A percentile compares a stretch with the other conserved stretches of the same genome.
Conservation (phyloP, 1,140 invertebrate species). For the Heliconius nattereri region DNA sequence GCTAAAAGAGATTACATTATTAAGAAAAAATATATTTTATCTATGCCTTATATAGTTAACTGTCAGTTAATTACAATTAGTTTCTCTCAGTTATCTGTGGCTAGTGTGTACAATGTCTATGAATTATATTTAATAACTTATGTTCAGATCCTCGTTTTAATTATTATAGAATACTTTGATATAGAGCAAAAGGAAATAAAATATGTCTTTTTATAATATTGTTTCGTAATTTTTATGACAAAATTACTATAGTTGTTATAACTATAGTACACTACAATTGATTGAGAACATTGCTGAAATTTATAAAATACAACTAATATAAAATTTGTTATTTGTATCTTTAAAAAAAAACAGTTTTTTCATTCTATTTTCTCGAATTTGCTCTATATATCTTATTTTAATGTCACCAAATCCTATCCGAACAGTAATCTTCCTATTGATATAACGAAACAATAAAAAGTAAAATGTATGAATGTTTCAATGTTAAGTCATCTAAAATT, state of each 20-base stretch:
- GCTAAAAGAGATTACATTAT: neutral
- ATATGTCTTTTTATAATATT: too few relatives aligned
- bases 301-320: neutral
- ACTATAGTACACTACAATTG: too few relatives aligned
- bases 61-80: slow-evolving; percentile 3
- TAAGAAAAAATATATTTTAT: slow-evolving; percentile 15
- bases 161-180: neutral
- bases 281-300: too few relatives aligned
- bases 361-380: neutral
- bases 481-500: too few relatives aligned
- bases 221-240: neutral
- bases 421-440: neutral
- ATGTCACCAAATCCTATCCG: neutral
- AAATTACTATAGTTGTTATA: neutral
- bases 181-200: neutral
- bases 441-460: too few relatives aligned
- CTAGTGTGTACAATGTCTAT: slow-evolving; percentile 16
- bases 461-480: too few relatives aligned
- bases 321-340: neutral
- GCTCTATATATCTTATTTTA: neutral
- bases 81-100: slow-evolving; percentile 16
- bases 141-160: neutral
- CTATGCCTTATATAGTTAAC: slow-evolving; percentile 7
- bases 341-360: neutral
- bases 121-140: slow-evolving; percentile 12